A percentile compares a stretch with the other conserved stretches of the same genome.
Conservation (phyloP, 2,888 invertebrate species). For the Eustalomyia histrio region DNA sequence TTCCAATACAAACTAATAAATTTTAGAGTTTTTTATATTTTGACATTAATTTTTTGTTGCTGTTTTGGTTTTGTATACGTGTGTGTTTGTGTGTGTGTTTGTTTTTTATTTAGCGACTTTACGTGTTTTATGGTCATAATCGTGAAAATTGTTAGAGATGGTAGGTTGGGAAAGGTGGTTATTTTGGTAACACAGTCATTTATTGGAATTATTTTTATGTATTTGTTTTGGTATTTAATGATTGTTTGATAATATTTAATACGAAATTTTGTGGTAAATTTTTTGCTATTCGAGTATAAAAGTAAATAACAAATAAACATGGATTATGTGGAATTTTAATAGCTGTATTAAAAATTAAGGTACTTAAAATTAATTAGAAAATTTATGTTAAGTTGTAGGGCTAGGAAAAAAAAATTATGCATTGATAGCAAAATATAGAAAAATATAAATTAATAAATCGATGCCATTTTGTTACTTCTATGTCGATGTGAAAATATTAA, state of each 20-base stretch:
- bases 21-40: conserved; percentile 41
- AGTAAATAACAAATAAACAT: conserved; percentile 52
- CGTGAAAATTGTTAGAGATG: conserved; percentile 13
- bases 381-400: conserved; percentile 21
- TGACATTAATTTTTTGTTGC: conserved; percentile 34
- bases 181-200: not conserved
- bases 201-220: conserved; percentile 5
- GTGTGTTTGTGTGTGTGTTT: not conserved
- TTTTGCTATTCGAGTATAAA: conserved; percentile 16
- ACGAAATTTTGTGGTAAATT: conserved; percentile 52
- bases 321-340: conserved; percentile 59
- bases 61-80: too few species aligned
- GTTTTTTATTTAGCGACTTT: conserved; percentile 38
- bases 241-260: conserved; percentile 57
- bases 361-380: conserved; percentile 60
- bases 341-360: conserved; percentile 49
- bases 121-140: conserved; percentile 57
- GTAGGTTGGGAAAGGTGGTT: not conserved
- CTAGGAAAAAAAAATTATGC: too few species aligned
- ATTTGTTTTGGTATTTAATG: conserved; percentile 55
- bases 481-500: too few species aligned
- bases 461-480: too few species aligned
- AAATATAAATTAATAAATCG: too few species aligned
- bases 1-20: conserved; percentile 18
- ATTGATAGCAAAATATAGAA: too few species aligned